Evolutionary conservation across 2,113 vertebrate genomes (phyloP).

Genomic region (Lycaon pictus): DNA sequence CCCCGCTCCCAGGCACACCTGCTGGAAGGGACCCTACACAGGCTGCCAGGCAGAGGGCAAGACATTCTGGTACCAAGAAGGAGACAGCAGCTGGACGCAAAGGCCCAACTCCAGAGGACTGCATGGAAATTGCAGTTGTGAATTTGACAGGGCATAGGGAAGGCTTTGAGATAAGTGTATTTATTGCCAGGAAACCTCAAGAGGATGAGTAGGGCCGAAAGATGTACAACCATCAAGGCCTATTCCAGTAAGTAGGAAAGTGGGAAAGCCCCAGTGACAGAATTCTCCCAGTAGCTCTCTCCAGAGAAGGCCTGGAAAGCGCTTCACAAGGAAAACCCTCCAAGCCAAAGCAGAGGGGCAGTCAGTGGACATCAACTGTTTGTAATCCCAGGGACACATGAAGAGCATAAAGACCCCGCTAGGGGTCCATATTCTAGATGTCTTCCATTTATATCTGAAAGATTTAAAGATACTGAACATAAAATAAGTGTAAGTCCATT

Average conservation of each 20-base stretch:
- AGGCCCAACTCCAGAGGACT: not conserved
- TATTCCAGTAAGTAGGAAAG: not conserved
- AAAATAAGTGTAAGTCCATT: not conserved
- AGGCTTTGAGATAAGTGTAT: not conserved
- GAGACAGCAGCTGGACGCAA: not conserved
- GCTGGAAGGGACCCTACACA: not conserved
- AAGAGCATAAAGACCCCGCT: not conserved
- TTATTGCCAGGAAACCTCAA: not conserved
- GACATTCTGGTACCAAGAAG: not conserved
- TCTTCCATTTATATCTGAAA: not conserved
- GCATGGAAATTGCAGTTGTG: not conserved
- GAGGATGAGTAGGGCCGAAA: accelerated
- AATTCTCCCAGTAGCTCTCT: not conserved
- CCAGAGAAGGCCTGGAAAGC: not conserved
- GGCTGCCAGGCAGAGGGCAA: not conserved
- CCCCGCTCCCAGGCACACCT: not conserved
- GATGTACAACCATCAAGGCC: not conserved
- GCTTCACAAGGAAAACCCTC: not conserved
- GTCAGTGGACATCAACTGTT: not conserved
- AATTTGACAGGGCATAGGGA: not conserved
- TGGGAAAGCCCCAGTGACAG: not conserved
- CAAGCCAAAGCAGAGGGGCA: not conserved
- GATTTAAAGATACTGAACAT: not conserved
- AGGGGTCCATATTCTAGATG: not conserved
- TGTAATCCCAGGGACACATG: not conserved